Conservation (phyloP, 2,888 invertebrate genomes). For the Limnephilus auricula region DNA sequence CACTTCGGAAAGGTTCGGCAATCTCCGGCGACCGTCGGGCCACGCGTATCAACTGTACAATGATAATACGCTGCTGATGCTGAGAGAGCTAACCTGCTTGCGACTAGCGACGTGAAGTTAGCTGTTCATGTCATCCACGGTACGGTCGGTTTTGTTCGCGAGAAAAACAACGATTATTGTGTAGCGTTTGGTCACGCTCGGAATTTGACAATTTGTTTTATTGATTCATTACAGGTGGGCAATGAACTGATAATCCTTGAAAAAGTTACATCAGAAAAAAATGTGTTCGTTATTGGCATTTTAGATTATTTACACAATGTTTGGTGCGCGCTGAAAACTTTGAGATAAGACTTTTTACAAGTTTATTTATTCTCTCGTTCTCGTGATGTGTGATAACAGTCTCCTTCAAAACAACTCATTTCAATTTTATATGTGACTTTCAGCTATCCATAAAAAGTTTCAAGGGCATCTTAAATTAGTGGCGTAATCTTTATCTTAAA, state of each 20-base stretch:
- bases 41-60: conserved; percentile 25
- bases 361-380: not conserved
- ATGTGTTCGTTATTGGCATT: not conserved
- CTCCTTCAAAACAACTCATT: not conserved
- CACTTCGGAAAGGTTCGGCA: conserved; percentile 26
- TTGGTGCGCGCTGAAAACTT: not conserved
- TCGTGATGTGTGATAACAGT: not conserved
- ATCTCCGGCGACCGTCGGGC: conserved; percentile 35
- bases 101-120: conserved; percentile 35
- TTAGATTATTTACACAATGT: not conserved
- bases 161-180: not conserved
- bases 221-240: not conserved
- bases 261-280: not conserved
- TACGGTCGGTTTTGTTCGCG: not conserved
- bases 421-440: not conserved
- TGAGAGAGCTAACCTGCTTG: not conserved
- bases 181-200: not conserved
- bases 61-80: not conserved
- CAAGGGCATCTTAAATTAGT: conserved; percentile 40
- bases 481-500: too few species aligned
- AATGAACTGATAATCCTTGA: not conserved
- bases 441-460: not conserved
- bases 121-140: conserved; percentile 31
- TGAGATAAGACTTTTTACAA: not conserved
- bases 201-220: not conserved